Base-by-base conservation (phyloP, 2,113 vertebrate species). In the Phocoena phocoena region DNA sequence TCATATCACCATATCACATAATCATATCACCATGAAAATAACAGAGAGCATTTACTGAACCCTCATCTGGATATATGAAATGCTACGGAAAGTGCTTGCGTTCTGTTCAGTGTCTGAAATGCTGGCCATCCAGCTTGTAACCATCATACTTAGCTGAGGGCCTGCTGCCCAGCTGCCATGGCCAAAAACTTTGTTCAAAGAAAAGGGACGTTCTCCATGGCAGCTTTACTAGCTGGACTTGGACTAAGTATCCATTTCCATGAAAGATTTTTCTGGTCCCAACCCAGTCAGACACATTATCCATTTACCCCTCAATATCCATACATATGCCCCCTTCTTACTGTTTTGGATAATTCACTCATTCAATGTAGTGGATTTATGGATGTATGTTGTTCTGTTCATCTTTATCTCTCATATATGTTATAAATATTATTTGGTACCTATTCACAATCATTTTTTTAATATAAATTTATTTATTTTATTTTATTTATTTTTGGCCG, bases 361-460 rank as follows among this genome's bases (percentile, higher is more conserved):
- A 93, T 28, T 80, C 50, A 70, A 1, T 47, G 33, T 80, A 87
- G 9, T 28, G 23, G 28, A 90, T 44, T 88, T 76, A 76, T 28
- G 23, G 13, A 74, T 65, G 36, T 47, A 80, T 38, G 44, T 63
- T 88, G 44, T 33, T 55, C 80, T 65, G 25, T 36, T 92, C 26
- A 80, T 71, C 82, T 81, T 71, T 90, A 63, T 44, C 44, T 82
- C 62, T 68, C 67, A 81, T 62, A 26, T 79, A 55, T 41, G 5
- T 62, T 86, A 80, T 79, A 67, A 90, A 77, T 60, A 84, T 76
- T 62, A 92, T 71, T 82, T 93, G 71, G 17, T 84, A 82, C 50
- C 62, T 88, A 67, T 83, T 94, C 28, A 73, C 18, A 25, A 83
- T 63, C 62, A 81, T 92, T 17, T 17, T 53, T 18, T 53, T 17